Conservation (phyloP, 2,888 invertebrate species). For the Serripes groenlandicus region DNA sequence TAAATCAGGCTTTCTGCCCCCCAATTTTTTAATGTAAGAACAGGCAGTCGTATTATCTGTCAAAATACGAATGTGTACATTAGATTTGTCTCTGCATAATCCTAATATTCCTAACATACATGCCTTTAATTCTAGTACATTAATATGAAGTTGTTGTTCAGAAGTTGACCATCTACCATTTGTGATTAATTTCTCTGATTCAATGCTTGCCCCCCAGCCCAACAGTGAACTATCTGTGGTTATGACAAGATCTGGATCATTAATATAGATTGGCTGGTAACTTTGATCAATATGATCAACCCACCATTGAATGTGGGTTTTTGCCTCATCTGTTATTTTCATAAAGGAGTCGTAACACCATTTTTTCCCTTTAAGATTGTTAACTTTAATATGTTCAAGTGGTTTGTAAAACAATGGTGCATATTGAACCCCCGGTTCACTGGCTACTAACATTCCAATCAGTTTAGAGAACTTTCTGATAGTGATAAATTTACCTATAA, state of each 20-base stretch:
- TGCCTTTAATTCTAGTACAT: slow-evolving; percentile 43
- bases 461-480: too few species aligned
- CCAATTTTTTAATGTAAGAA: not conserved
- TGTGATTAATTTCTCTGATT: not conserved
- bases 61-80: slow-evolving; percentile 20
- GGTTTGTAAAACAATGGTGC: too few species aligned
- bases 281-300: slow-evolving; percentile 19
- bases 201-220: not conserved
- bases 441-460: too few species aligned
- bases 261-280: not conserved
- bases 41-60: slow-evolving; percentile 3
- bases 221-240: not conserved
- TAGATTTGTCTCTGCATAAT: not conserved
- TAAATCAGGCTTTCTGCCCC: not conserved
- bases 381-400: too few species aligned
- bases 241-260: not conserved
- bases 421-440: too few species aligned
- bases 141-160: slow-evolving; percentile 40
- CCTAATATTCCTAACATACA: slow-evolving; percentile 20
- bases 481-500: not conserved
- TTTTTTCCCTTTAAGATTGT: too few species aligned
- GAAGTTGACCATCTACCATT: slow-evolving; percentile 14
- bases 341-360: slow-evolving; percentile 41
- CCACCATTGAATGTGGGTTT: slow-evolving; percentile 49
- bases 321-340: not conserved